Conservation (phyloP, 2,888 invertebrate species). For the Tetragonisca angustula region DNA sequence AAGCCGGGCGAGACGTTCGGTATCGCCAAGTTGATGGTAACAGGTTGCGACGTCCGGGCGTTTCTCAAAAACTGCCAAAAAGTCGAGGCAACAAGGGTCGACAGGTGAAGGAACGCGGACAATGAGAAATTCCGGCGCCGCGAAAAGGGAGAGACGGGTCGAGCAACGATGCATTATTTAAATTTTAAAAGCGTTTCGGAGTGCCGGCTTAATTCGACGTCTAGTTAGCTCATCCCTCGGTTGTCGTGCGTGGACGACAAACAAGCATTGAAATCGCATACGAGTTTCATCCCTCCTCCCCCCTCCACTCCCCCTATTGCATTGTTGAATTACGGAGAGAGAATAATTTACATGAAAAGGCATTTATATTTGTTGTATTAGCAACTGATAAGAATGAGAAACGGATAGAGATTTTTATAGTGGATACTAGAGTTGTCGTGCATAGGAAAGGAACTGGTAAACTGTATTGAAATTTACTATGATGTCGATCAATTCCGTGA, state of each 20-base stretch:
- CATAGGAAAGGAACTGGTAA: too few relatives aligned
- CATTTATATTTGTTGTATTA: not conserved
- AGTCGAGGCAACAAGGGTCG: slow-evolving; percentile 71
- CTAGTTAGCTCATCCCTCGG: slow-evolving; percentile 62
- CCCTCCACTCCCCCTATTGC: not conserved
- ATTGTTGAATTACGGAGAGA: not conserved
- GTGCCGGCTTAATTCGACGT: slow-evolving; percentile 80
- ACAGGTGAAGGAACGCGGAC: slow-evolving; percentile 60
- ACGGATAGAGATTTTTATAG: not conserved
- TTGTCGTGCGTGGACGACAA: slow-evolving; percentile 41
- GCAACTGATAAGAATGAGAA: not conserved
- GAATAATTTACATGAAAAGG: not conserved
- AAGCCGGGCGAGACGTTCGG: slow-evolving; percentile 44
- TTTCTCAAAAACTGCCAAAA: slow-evolving; percentile 71
- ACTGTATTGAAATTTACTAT: too few relatives aligned
- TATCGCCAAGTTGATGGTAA: slow-evolving; percentile 55
- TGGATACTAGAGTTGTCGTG: not conserved
- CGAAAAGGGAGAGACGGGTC: slow-evolving; percentile 48
- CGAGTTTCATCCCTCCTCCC: slow-evolving; percentile 14
- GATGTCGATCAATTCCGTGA: too few relatives aligned
- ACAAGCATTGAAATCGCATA: slow-evolving; percentile 51
- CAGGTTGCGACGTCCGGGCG: slow-evolving; percentile 49
- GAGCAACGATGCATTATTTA: slow-evolving; percentile 79
- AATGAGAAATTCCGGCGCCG: slow-evolving; percentile 42
- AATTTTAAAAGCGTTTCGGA: slow-evolving; percentile 83